Conservation (phyloP, 2,113 vertebrate species). For the Puffinus mauretanicus region DNA sequence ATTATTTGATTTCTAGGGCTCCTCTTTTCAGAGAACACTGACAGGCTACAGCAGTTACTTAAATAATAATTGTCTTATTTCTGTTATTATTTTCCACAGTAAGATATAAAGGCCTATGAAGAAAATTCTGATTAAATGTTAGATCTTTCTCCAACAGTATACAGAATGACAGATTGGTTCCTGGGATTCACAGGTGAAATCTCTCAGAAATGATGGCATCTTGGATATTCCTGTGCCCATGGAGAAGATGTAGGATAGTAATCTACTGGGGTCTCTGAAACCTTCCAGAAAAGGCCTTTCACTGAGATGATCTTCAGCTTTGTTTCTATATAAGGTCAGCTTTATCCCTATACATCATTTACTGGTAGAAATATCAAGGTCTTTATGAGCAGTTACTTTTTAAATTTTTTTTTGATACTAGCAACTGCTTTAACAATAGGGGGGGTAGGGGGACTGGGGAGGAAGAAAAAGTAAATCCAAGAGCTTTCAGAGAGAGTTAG, state of each 20-base stretch:
- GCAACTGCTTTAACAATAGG: neutral
- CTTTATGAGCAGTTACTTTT: neutral
- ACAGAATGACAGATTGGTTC: neutral
- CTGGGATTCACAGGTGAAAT: neutral
- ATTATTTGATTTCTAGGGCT: neutral
- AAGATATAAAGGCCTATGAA: neutral
- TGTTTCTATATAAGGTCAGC: neutral
- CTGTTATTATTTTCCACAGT: neutral
- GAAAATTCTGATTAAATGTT: neutral
- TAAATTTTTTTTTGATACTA: neutral
- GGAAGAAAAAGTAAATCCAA: neutral
- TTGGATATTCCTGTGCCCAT: neutral
- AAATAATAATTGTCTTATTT: neutral
- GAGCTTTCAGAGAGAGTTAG: neutral
- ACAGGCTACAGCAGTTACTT: neutral
- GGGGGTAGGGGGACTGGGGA: neutral
- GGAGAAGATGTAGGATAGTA: neutral
- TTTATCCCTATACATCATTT: neutral
- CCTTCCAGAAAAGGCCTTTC: neutral
- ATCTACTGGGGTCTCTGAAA: neutral
- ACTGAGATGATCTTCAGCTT: neutral
- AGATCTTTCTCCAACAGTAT: neutral
- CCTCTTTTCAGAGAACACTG: neutral
- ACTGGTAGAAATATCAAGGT: neutral
- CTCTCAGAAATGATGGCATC: neutral